These are phyloP conservation scores for Cydia fagiglandana DNA, from an alignment of 1,140 invertebrate species.

Conservation along the genomic window DNA sequence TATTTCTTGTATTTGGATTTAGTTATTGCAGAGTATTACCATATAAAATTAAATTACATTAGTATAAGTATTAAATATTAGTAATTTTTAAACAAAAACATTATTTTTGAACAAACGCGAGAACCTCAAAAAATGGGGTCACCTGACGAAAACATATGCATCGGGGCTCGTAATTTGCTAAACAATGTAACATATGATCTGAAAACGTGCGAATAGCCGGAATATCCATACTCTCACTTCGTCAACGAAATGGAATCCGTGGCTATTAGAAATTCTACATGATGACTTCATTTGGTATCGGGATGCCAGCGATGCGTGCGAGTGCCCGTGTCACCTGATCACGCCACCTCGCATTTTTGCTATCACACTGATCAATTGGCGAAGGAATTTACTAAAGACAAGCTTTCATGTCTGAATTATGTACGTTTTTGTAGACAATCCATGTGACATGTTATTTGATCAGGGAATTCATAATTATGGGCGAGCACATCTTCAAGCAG, in stretches of 20 bases:
- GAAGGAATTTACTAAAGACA: conserved; percentile 44
- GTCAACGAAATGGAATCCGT: conserved; percentile 70
- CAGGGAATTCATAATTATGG: background rate
- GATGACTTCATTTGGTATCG: conserved; percentile 66
- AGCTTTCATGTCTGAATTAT: conserved; percentile 41
- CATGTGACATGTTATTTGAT: conserved; percentile 23
- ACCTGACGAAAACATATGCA: no score
- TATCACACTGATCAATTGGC: conserved; percentile 40
- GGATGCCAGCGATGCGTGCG: conserved; percentile 50
- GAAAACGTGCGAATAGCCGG: conserved; percentile 59
- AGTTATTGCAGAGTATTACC: no score
- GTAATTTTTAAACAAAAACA: no score
- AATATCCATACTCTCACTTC: conserved; percentile 61
- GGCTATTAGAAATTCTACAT: conserved; percentile 67
- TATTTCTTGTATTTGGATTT: no score
- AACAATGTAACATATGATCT: conserved; percentile 33
- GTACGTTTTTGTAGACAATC: conserved; percentile 31
- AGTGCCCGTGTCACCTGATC: conserved; percentile 34
- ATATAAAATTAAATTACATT: no score
- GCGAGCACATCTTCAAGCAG: no score
- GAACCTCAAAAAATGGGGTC: no score
- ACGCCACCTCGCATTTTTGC: conserved; percentile 47
- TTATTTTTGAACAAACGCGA: no score
- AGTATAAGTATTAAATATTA: no score
- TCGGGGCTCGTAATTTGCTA: background rate